Conservation (phyloP, 2,797 vertebrate species). For the Adelosebastes latens region DNA sequence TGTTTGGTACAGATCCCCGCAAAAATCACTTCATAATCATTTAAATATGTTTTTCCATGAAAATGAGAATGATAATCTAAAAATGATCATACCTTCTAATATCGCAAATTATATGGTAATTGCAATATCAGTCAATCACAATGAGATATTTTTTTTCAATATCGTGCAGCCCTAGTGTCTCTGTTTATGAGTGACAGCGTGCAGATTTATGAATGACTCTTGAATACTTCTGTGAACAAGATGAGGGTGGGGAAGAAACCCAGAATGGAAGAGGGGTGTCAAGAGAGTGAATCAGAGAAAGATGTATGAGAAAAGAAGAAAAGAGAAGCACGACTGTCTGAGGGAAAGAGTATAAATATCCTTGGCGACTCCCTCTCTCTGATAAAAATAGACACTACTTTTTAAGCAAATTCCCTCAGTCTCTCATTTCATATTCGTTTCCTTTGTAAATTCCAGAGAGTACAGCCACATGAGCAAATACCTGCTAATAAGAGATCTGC, state of each 20-base stretch:
- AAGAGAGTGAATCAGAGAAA: conserved; percentile 12
- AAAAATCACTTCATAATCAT: no score
- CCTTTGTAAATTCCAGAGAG: conserved; percentile 22
- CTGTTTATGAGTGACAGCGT: neutral
- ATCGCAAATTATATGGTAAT: neutral
- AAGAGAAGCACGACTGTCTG: conserved; percentile 23
- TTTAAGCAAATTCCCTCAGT: conserved; percentile 18
- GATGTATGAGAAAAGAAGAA: neutral
- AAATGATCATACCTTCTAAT: no score
- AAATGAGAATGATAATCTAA: neutral
- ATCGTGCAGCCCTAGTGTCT: no score
- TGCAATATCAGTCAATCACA: neutral
- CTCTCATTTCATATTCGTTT: conserved; percentile 23
- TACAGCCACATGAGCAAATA: conserved; percentile 23
- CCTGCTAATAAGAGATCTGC: conserved; percentile 19
- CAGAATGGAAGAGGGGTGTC: neutral
- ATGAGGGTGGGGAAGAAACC: neutral
- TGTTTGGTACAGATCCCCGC: no score
- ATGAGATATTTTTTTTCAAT: no score
- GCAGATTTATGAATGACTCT: conserved; percentile 29
- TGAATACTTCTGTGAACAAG: conserved; percentile 3
- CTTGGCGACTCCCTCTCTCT: conserved; percentile 14
- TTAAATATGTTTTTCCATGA: no score
- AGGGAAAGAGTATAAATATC: conserved; percentile 66
- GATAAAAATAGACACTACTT: conserved; percentile 29